These are phyloP conservation scores for Helostoma temminkii DNA, from an alignment of 2,797 vertebrate species.

Conservation along the genomic window DNA sequence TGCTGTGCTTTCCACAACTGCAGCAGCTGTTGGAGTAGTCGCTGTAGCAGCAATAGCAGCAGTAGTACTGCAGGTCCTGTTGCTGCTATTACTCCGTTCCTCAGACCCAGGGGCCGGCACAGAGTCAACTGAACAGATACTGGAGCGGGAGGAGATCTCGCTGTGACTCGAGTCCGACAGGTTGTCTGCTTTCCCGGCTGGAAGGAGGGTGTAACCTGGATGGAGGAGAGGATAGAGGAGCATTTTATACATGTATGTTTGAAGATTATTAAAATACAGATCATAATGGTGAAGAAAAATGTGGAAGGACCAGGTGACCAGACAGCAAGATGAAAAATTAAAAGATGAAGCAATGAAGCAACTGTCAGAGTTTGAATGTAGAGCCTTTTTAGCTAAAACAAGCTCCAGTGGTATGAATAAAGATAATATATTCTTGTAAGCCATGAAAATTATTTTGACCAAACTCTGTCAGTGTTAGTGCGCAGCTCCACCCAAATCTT, in stretches of 20 bases:
- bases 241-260: not conserved
- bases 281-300: too few species aligned
- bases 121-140: constrained; percentile 93
- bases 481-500: not conserved
- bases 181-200: constrained; percentile 89
- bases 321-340: not conserved
- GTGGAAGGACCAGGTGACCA: not conserved
- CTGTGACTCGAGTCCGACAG: constrained; percentile 96
- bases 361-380: too few species aligned
- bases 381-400: too few species aligned
- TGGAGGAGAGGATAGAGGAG: not conserved
- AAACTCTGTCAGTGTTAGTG: not conserved
- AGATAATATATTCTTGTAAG: too few species aligned
- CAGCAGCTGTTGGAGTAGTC: not conserved
- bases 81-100: constrained; percentile 83
- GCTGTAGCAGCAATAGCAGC: not conserved
- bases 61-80: constrained; percentile 64
- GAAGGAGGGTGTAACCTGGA: constrained; percentile 87
- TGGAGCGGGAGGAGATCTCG: constrained; percentile 96
- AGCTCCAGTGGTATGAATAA: too few species aligned
- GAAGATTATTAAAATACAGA: not conserved
- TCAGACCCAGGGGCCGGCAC: constrained; percentile 84
- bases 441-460: not conserved
- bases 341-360: too few species aligned
- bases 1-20: constrained; percentile 58